Evolutionary conservation across 2,888 invertebrate species (phyloP).

Genomic region (Omphaloscelis lunosa): DNA sequence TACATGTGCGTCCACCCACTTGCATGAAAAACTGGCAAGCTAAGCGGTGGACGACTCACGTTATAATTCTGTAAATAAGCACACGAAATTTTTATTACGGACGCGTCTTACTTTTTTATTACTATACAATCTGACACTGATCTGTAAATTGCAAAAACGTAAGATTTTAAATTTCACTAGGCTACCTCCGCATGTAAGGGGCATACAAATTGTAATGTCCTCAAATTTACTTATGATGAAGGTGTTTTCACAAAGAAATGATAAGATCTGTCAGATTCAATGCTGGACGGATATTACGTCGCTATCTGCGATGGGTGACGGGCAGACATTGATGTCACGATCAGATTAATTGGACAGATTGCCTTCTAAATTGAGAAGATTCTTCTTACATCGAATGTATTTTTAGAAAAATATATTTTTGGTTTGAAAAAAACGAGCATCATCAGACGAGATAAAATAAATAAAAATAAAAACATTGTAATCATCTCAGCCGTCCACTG

Average conservation of each 20-base stretch:
- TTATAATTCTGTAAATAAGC: neutral
- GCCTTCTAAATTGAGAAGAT: constrained; percentile 11
- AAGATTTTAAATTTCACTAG: neutral
- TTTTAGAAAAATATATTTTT: constrained; percentile 18
- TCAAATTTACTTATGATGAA: neutral
- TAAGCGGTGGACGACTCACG: no score
- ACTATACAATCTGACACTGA: neutral
- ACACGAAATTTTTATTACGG: neutral
- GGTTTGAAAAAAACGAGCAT: neutral
- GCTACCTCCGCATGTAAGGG: neutral
- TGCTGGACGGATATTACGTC: constrained; percentile 56
- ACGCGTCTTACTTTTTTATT: neutral
- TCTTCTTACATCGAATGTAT: constrained; percentile 2
- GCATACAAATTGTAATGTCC: neutral
- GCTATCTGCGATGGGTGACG: constrained; percentile 44
- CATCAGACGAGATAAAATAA: neutral
- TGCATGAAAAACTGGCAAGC: no score
- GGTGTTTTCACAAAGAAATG: constrained; percentile 19
- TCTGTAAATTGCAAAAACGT: neutral
- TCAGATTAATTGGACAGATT: constrained; percentile 52
- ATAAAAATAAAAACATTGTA: no score
- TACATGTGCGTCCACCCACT: no score
- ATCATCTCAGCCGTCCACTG: neutral
- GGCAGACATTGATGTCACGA: constrained; percentile 16
- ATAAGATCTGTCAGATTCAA: constrained; percentile 47